Base-by-base conservation (phyloP, 2,888 invertebrate species). In the Xestia xanthographa region DNA sequence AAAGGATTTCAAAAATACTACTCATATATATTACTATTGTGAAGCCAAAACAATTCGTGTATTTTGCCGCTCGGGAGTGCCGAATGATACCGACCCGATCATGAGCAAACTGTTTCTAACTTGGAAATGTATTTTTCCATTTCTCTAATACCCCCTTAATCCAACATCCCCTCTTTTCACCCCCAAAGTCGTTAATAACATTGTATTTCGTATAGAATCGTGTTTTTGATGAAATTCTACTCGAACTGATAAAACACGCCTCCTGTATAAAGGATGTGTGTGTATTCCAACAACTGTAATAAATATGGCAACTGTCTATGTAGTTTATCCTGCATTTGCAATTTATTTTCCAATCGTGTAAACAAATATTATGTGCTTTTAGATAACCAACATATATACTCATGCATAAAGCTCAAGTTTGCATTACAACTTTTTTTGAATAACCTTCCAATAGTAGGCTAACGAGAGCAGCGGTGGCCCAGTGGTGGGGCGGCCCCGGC, bases 211-310 rank as follows among this genome's bases (percentile, higher is more conserved):
- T 53, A 76, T 60, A 38, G 58, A 48, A 60, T 79, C 86, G 83
- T 84, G 83, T 82, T 79, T 70, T 62, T 34, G 84, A 84, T 84
- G 70, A 29, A 41, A 58, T 70, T 70, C 41, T 62, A 9, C 12
- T 34, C 5, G 12, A 45, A 50, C 72, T 41, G 84, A 84, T 84
- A 84, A 79, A 79, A 74, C 84, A 84, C 82, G 75, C 22, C 11
- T 50, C 29, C 41, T 45, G 12, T 41, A 3, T 50, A 41, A 22
- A 38, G 56, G 34, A 63, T 73, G 53, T 67, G 60, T 60, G 41
- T 14, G 2, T 81, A 65, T 74, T 67, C 22, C 5, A 56, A 62
- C 34, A 26, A 34, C 45, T 26, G 3, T 58, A 41, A 77, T 76
- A 76, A 66, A 76, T 66, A 60, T 41, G 22, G 56, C 26, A 3